A percentile compares a stretch with the other conserved stretches of the same genome.
phyloP scores from a whole-genome alignment of 2,113 vertebrate genomes.

The Hypocryptadius cinnamomeus region DNA sequence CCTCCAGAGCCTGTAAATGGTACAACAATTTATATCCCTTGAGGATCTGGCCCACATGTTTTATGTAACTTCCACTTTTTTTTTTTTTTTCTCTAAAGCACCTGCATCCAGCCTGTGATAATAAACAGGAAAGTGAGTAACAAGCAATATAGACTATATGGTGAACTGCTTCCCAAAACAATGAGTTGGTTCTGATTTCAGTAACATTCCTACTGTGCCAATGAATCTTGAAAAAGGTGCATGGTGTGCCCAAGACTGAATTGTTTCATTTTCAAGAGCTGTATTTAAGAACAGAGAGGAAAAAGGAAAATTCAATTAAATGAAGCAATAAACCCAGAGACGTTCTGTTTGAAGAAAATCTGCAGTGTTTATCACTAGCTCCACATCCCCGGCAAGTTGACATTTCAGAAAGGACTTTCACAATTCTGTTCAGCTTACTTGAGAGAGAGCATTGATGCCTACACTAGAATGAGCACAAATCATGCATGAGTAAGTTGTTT shows the following conservation, averaged over 20 bases:
- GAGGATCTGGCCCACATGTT: neutral
- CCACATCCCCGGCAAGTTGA: accelerated
- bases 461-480: neutral
- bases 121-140: neutral
- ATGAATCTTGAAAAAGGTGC: neutral
- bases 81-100: neutral
- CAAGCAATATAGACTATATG: neutral
- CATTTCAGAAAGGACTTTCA: neutral
- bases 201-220: neutral
- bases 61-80: neutral
- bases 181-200: neutral
- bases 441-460: neutral
- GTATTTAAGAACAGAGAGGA: neutral
- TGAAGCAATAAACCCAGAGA: neutral
- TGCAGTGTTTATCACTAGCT: neutral
- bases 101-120: neutral
- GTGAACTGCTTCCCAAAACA: neutral
- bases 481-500: constrained; percentile 7
- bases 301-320: neutral
- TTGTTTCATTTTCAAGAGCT: neutral
- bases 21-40: neutral
- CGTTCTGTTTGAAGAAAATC: neutral
- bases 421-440: neutral
- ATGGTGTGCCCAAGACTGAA: neutral
- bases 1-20: neutral